Evolutionary conservation across 2,113 vertebrate genomes (phyloP), one percentile per base, ranked within the genome.

Genomic region (Oplegnathus fasciatus): DNA sequence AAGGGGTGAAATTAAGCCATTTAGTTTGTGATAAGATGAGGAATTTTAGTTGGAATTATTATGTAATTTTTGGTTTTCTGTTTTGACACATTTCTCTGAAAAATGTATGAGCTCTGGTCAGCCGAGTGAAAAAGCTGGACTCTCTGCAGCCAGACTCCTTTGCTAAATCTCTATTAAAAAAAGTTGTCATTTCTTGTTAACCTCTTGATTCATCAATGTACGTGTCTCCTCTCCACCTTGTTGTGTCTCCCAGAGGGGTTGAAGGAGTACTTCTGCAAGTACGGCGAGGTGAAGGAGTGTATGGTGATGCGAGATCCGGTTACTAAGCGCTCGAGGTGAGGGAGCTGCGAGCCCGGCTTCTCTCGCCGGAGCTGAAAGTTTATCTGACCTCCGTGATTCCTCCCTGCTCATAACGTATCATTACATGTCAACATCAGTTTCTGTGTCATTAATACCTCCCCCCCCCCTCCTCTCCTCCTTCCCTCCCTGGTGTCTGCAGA

Each of bases 221-320:
- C 26, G 37, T 80, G 34, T 77, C 55, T 42, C 66, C 40, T 68
- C 20, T 76, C 24, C 30, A 1, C 42, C 50, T 46, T 82, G 2
- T 87, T 86, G 70, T 83, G 48, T 67, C 15, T 96, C 95, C 83
- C 97, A 99, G 98, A 99, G 96, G 98, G 98, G 91, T 94, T 99
- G 95, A 98, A 98, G 93, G 98, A 99, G 89, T 99, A 99, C 96
- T 99, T 99, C 95, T 97, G 98, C 96, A 98, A 99, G 96, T 99
- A 99, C 91, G 98, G 98, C 77, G 98, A 99, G 91, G 98, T 99
- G 96, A 99, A 99, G 95, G 98, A 99, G 98, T 99, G 98, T 95
- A 98, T 99, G 97, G 98, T 99, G 96, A 99, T 99, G 98, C 96
- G 98, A 95, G 98, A 99, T 97, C 98, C 98, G 83, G 96, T 99